Evolutionary conservation across 2,888 invertebrate genomes (phyloP).

Genomic region (Anoncus sp.): DNA sequence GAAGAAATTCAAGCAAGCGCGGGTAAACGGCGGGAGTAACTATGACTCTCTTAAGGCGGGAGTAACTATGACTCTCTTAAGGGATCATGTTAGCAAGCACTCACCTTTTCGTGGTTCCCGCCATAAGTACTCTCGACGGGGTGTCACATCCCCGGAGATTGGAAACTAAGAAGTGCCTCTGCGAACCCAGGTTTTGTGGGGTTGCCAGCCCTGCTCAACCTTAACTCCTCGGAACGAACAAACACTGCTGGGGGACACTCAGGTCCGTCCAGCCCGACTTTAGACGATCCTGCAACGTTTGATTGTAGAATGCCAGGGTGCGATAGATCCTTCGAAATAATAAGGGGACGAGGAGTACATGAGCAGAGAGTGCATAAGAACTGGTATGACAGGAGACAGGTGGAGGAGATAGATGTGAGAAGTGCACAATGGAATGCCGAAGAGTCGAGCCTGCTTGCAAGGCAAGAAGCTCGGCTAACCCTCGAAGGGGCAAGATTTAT

Average conservation of each 20-base stretch:
- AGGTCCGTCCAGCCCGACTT: conserved; percentile 23
- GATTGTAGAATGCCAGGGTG: conserved; percentile 23
- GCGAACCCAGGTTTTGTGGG: conserved; percentile 5
- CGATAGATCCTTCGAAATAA: conserved; percentile 20
- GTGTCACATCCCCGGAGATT: too few species aligned
- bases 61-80: conserved; percentile 78
- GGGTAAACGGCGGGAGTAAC: conserved; percentile 76
- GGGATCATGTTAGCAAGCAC: too few species aligned
- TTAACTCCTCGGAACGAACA: conserved; percentile 26
- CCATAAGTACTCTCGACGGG: too few species aligned
- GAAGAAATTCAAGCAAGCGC: too few species aligned
- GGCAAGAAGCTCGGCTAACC: conserved; percentile 17
- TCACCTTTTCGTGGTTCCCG: too few species aligned
- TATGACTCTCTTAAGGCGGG: conserved; percentile 78
- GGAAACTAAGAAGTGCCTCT: too few species aligned
- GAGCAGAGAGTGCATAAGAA: conserved; percentile 29
- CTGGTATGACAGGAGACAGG: conserved; percentile 27
- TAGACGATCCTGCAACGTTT: not conserved
- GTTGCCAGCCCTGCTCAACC: conserved; percentile 35
- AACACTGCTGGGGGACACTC: conserved; percentile 26
- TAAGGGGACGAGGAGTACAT: conserved; percentile 31
- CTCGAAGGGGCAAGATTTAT: conserved; percentile 29
- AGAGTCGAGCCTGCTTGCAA: conserved; percentile 3
- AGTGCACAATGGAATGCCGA: conserved; percentile 15
- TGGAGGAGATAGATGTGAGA: not conserved